Evolutionary conservation across 2,797 vertebrate genomes (phyloP).

Genomic region (Malacoraja senta): DNA sequence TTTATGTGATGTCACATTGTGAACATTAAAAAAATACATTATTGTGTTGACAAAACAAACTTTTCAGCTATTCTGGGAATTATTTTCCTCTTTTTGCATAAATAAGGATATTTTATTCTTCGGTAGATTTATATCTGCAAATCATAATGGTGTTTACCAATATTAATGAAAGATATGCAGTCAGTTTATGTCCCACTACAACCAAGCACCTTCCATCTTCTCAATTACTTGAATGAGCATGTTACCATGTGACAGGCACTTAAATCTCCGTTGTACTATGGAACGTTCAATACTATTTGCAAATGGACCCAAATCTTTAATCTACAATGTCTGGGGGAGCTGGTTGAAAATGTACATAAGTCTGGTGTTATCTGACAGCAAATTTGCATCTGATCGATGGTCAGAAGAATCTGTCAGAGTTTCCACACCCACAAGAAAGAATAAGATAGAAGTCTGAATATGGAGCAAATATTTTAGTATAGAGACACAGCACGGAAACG

Average conservation of each 20-base stretch:
- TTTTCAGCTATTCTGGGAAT: neutral
- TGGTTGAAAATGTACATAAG: neutral
- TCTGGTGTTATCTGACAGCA: neutral
- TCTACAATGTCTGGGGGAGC: neutral
- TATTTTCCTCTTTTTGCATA: neutral
- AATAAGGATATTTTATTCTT: neutral
- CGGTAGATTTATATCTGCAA: neutral
- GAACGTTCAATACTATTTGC: neutral
- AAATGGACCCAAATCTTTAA: neutral
- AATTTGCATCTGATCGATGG: neutral
- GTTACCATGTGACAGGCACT: neutral
- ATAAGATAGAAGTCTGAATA: neutral
- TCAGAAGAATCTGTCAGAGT: neutral
- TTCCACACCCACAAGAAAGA: neutral
- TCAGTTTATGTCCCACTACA: no score
- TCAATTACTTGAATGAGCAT: neutral
- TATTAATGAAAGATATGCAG: neutral
- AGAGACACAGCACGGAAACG: no score
- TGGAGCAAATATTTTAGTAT: neutral
- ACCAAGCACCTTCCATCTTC: neutral
- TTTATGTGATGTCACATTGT: neutral
- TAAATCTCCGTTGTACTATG: neutral
- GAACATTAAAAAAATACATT: slow-evolving; percentile 1
- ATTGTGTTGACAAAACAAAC: neutral
- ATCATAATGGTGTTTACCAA: neutral